Evolutionary conservation across 2,888 invertebrate genomes (phyloP).

Genomic region (Agriopis marginaria): DNA sequence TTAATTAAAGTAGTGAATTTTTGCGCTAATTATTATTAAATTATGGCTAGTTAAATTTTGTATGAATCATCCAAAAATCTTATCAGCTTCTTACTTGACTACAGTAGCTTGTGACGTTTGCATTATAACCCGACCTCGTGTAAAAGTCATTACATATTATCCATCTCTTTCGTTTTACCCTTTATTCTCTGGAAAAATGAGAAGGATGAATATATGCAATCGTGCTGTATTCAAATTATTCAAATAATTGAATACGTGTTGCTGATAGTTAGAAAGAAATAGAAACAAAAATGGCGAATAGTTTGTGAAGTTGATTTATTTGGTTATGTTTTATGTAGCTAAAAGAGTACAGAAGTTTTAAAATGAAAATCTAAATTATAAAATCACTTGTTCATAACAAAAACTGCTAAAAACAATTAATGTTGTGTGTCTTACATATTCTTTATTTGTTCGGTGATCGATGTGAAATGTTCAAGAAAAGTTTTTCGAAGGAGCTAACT

Average conservation of each 20-base stretch:
- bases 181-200: constrained; percentile 36
- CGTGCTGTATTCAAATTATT: constrained; percentile 35
- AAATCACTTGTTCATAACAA: neutral
- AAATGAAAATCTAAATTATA: neutral
- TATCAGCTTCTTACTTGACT: constrained; percentile 79
- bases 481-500: constrained; percentile 67
- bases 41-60: constrained; percentile 32
- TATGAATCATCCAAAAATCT: constrained; percentile 67
- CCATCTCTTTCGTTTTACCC: constrained; percentile 60
- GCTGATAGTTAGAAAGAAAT: constrained; percentile 72
- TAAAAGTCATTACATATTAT: constrained; percentile 34
- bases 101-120: constrained; percentile 74
- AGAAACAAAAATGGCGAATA: constrained; percentile 66
- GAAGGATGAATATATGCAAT: constrained; percentile 19
- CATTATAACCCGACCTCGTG: constrained; percentile 54
- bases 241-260: constrained; percentile 46
- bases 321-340: constrained; percentile 35
- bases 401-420: constrained; percentile 3
- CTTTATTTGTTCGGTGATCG: constrained; percentile 40
- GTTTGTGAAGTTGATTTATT: constrained; percentile 57
- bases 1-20: constrained; percentile 25
- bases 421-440: constrained; percentile 21
- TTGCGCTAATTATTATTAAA: constrained; percentile 17
- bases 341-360: constrained; percentile 9
- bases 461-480: constrained; percentile 63